Evolutionary conservation across 1,140 invertebrate genomes (phyloP).

Genomic region (Hylyphantes graminicola): DNA sequence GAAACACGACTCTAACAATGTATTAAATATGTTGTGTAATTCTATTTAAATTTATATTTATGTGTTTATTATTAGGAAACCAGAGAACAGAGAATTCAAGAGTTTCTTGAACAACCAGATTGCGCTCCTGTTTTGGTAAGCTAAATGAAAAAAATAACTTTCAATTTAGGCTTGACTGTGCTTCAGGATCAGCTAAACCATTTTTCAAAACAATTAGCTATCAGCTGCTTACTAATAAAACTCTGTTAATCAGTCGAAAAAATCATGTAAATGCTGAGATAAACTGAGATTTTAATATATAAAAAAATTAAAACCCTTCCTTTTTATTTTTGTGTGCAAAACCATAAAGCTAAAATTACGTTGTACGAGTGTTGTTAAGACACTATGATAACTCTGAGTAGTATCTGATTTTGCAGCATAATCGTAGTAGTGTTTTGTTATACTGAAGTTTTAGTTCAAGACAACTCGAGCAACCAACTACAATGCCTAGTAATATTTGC

Average conservation of each 20-base stretch:
- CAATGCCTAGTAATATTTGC: no score
- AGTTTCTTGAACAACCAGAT: slow-evolving; percentile 75
- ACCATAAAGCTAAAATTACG: no score
- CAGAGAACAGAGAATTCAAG: slow-evolving; percentile 74
- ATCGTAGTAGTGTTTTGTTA: no score
- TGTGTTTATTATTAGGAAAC: slow-evolving; percentile 71
- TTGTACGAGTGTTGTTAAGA: no score
- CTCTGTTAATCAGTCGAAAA: background rate
- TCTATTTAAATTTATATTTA: background rate
- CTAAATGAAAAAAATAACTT: background rate
- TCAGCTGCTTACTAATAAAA: background rate
- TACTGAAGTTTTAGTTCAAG: no score
- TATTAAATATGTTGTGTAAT: background rate
- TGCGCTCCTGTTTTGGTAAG: slow-evolving; percentile 72
- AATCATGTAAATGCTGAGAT: background rate
- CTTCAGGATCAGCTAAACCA: no score
- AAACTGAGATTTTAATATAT: background rate
- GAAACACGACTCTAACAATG: background rate
- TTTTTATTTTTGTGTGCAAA: no score
- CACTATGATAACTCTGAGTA: no score
- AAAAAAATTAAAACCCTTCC: background rate
- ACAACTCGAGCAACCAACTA: no score
- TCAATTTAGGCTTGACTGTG: background rate
- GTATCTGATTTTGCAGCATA: no score
- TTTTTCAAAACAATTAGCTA: background rate